Base-by-base conservation (phyloP, 2,888 invertebrate species). In the Ormyrus labotus region DNA sequence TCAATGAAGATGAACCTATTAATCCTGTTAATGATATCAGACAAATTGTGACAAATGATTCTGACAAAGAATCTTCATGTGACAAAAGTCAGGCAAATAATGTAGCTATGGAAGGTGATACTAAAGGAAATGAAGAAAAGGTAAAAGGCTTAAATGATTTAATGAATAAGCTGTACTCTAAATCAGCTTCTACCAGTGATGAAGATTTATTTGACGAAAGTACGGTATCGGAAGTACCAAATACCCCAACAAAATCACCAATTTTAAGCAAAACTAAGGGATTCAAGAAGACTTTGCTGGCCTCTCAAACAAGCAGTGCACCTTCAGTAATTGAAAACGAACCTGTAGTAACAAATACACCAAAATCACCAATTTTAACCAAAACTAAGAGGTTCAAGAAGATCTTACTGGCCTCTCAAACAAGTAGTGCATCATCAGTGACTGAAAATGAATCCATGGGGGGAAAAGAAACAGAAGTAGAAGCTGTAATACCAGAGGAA, bases 31-130 rank as follows among this genome's bases (percentile, higher is more conserved):
- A 4, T 34, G 34, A 34, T 34, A 34, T 34, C 4, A 34, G 34
- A 13, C 13, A 13, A 13, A 13, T 13, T 13, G 13, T 13, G 0
- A 13, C 13, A 13, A 13, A 13, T 13, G 13, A 13, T 13, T 87
- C 88, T 7, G 84, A 9, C 11, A 53, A 77, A 11, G 77, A 81
- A 53, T 34, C 4, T 34, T 34, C 4, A 34, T 4, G 34, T 34
- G 2, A 4, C 34, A 34, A 34, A 34, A 34, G 34, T 34, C 11
- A 7, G 10, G 19, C n/a, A 67, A 19, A 0, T 34, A 10, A 70
- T 50, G 9, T 55, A 81, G 7, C 51, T 13, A n/a, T 11, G 71
- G 68, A n/a, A 47, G 2, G 9, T 9, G 19, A 65, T 4, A 57
- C 10, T 6, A 61, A 64, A 4, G 47, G 19, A 48, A 72, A 50